Percentiles rank a stretch among this genome's conserved stretches.
Evolutionary conservation across 1,140 invertebrate genomes (phyloP).

Genomic region (Aphis craccivora): DNA sequence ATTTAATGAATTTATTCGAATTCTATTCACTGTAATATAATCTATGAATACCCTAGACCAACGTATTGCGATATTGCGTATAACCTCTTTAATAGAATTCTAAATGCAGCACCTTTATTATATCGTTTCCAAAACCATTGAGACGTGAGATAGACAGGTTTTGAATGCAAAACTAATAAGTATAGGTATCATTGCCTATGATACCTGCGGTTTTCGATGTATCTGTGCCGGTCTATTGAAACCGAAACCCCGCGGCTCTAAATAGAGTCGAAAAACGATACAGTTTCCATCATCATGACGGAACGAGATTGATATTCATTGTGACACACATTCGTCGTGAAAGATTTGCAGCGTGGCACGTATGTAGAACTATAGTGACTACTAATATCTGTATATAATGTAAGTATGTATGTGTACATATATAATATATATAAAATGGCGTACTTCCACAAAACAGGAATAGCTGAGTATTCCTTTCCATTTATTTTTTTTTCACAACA

Average conservation of each 20-base stretch:
- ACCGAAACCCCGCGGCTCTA: conserved; percentile 44
- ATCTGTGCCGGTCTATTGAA: conserved; percentile 51
- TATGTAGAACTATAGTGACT: conserved; percentile 1
- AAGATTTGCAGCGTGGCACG: not conserved
- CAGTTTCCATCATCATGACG: conserved; percentile 31
- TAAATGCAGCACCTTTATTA: not conserved
- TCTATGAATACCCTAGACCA: not conserved
- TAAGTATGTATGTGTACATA: not conserved
- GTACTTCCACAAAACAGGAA: conserved; percentile 50
- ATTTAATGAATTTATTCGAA: not conserved
- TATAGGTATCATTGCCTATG: not conserved
- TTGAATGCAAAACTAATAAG: not conserved
- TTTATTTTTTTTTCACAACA: not conserved
- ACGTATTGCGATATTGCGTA: not conserved
- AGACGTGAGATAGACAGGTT: not conserved
- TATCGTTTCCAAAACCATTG: not conserved
- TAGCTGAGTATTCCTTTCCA: conserved; percentile 31
- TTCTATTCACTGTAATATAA: not conserved
- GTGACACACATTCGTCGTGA: conserved; percentile 53
- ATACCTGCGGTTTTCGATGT: conserved; percentile 29
- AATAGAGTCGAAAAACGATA: conserved; percentile 32
- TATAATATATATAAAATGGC: not conserved
- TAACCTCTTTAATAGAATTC: conserved; percentile 3
- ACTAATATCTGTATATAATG: not conserved
- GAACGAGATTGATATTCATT: conserved; percentile 39